These are phyloP conservation scores for Oscheius sp. DNA, from an alignment of 2,888 invertebrate species.

Conservation along the genomic window DNA sequence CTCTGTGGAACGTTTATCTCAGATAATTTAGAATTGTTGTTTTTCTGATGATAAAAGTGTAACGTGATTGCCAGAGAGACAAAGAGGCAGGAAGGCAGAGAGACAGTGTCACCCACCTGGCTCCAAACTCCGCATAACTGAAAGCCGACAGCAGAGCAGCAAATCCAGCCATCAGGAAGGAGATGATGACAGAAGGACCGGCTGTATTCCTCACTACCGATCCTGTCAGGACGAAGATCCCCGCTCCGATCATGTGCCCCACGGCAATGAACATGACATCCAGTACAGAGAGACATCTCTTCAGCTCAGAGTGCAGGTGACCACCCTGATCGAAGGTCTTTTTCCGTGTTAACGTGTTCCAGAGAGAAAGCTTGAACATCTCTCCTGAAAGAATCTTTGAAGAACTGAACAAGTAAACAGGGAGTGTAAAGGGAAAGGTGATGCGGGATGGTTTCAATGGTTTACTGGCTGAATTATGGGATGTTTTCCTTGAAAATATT, in stretches of 20 bases:
- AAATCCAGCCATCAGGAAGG: constrained; percentile 85
- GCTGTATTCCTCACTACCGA: constrained; percentile 86
- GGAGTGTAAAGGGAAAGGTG: no score
- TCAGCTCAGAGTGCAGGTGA: constrained; percentile 43
- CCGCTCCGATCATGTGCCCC: constrained; percentile 58
- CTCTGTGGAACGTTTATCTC: no score
- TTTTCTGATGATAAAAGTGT: no score
- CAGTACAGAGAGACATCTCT: constrained; percentile 47
- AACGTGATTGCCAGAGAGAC: no score
- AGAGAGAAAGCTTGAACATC: constrained; percentile 10
- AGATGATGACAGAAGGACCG: constrained; percentile 88
- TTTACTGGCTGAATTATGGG: not conserved
- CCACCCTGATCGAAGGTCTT: constrained; percentile 34
- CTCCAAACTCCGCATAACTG: constrained; percentile 79
- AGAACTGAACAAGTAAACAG: not conserved
- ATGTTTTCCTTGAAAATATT: not conserved
- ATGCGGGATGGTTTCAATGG: not conserved
- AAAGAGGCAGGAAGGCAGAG: no score
- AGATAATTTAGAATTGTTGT: no score
- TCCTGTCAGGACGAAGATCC: constrained; percentile 76
- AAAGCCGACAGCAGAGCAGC: constrained; percentile 84
- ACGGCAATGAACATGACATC: constrained; percentile 55
- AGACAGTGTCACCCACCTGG: constrained; percentile 63
- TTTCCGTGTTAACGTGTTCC: constrained; percentile 21
- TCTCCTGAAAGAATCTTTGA: not conserved